phyloP scores from a whole-genome alignment of 2,888 invertebrate species.

The Xiphydria camelus region DNA sequence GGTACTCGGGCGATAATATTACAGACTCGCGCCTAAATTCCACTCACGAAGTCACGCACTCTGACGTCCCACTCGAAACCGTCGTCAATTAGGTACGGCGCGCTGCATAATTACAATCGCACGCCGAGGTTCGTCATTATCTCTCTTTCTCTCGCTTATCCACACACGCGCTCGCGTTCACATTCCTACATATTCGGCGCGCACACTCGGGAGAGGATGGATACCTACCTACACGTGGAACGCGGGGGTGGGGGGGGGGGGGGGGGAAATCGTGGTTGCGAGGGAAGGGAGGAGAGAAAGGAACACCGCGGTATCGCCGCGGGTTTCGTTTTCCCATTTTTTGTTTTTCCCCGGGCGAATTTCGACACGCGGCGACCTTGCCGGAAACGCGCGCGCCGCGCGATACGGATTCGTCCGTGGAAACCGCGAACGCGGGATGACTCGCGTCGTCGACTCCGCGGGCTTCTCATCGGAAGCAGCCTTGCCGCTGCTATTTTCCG shows the following conservation, averaged over 20 bases:
- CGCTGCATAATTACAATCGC: too few species aligned
- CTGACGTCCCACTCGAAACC: too few species aligned
- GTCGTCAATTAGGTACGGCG: too few species aligned
- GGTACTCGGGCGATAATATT: too few species aligned
- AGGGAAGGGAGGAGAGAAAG: neutral
- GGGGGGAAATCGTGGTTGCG: neutral
- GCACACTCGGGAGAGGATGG: too few species aligned
- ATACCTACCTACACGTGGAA: too few species aligned
- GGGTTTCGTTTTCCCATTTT: slow-evolving; percentile 3
- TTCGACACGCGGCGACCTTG: neutral
- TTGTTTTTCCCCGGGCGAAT: neutral
- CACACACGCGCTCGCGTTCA: too few species aligned
- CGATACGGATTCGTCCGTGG: neutral
- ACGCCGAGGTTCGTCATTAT: too few species aligned
- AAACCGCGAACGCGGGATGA: slow-evolving; percentile 12
- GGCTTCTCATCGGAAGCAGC: slow-evolving; percentile 48
- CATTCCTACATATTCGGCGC: too few species aligned
- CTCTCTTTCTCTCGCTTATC: too few species aligned
- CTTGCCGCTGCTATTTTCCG: slow-evolving; percentile 36
- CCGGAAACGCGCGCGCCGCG: slow-evolving; percentile 4
- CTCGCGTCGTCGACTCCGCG: slow-evolving; percentile 15
- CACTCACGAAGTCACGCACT: too few species aligned
- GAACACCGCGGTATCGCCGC: neutral
- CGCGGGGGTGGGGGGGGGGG: neutral
- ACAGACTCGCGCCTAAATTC: too few species aligned